These are phyloP conservation scores for Drosophila bunnanda DNA, from an alignment of 2,888 invertebrate genomes.

Conservation along the genomic window DNA sequence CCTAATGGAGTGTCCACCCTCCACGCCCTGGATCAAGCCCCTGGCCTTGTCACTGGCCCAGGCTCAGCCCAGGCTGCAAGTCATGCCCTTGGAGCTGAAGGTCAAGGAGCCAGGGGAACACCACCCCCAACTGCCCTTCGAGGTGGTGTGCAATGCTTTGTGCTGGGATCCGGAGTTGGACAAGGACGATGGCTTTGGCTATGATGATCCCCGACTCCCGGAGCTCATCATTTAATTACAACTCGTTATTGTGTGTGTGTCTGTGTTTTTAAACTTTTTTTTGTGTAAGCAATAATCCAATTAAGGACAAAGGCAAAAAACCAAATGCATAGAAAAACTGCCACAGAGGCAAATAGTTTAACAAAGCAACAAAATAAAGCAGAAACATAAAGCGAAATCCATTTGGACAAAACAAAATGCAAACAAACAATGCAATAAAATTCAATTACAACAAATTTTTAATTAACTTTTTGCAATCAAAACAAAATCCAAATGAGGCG, in stretches of 20 bases:
- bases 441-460: constrained; percentile 69
- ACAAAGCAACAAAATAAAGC: constrained; percentile 10
- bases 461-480: constrained; percentile 74
- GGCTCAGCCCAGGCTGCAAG: neutral
- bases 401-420: constrained; percentile 26
- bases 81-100: neutral
- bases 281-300: constrained; percentile 36
- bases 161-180: constrained; percentile 13
- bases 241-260: neutral
- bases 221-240: constrained; percentile 59
- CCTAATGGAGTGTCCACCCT: constrained; percentile 11
- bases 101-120: neutral
- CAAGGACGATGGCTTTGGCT: constrained; percentile 45
- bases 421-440: constrained; percentile 55
- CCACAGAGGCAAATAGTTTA: constrained; percentile 20
- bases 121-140: neutral
- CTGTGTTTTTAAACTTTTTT: neutral
- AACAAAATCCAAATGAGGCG: constrained; percentile 29
- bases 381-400: neutral
- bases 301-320: constrained; percentile 52
- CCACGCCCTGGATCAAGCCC: constrained; percentile 2
- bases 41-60: neutral
- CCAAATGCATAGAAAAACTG: constrained; percentile 8
- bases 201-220: constrained; percentile 65
- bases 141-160: neutral